A percentile compares a stretch with the other conserved stretches of the same genome.
These are phyloP conservation scores for Excalfactoria chinensis DNA, from an alignment of 2,113 vertebrate genomes.

Conservation along the genomic window DNA sequence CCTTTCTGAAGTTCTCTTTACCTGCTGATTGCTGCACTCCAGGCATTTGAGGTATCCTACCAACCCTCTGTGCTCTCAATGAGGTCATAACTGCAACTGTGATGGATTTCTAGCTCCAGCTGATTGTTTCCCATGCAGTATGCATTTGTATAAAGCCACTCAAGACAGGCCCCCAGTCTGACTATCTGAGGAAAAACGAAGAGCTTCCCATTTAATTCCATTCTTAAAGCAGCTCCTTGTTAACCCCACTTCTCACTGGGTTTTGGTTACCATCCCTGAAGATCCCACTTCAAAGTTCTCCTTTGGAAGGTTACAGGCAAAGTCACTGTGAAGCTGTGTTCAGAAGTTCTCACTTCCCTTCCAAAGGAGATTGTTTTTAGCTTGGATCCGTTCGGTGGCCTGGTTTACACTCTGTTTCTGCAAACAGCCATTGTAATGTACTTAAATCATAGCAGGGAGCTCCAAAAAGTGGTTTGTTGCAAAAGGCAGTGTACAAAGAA, in stretches of 20 bases:
- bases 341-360: background rate
- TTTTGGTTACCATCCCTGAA: background rate
- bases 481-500: background rate
- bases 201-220: background rate
- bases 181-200: background rate
- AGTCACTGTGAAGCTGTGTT: background rate
- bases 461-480: background rate
- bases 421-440: background rate
- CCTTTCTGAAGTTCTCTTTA: background rate
- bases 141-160: background rate
- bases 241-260: background rate
- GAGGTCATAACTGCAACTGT: accelerated
- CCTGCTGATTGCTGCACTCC: background rate
- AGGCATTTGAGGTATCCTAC: background rate
- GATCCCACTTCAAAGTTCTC: background rate
- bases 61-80: background rate
- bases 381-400: background rate
- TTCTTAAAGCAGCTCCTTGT: background rate
- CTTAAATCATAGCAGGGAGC: background rate
- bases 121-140: background rate
- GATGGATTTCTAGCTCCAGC: background rate
- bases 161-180: background rate
- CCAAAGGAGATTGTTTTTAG: background rate
- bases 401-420: background rate
- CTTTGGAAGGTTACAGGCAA: background rate